Evolutionary conservation across 2,888 invertebrate species (phyloP).

Genomic region (Lasioglossum pauxillum): DNA sequence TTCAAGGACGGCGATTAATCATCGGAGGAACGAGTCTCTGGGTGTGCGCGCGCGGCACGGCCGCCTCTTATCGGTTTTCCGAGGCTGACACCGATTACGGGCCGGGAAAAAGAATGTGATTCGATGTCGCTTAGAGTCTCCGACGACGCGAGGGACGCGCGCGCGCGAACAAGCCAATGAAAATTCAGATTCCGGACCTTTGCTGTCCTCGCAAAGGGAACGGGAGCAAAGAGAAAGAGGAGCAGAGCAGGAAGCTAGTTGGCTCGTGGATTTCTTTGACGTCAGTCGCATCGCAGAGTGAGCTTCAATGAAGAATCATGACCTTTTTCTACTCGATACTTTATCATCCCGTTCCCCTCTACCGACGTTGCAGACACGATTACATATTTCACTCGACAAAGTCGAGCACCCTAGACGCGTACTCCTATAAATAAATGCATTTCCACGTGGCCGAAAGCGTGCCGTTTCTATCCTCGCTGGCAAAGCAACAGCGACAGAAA

Average conservation of each 20-base stretch:
- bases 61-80: conserved; percentile 39
- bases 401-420: neutral
- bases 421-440: neutral
- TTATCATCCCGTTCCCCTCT: conserved; percentile 16
- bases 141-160: conserved; percentile 17
- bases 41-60: neutral
- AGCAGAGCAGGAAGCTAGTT: neutral
- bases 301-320: conserved; percentile 25
- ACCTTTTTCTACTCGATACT: conserved; percentile 36
- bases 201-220: neutral
- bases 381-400: neutral
- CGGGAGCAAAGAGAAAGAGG: neutral
- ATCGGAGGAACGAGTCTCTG: conserved; percentile 29
- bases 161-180: conserved; percentile 19
- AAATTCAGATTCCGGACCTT: conserved; percentile 29
- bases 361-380: neutral
- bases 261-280: conserved; percentile 23
- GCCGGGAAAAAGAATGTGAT: neutral
- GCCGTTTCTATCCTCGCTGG: neutral
- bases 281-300: conserved; percentile 35
- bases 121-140: conserved; percentile 23
- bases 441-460: neutral
- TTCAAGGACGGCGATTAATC: conserved; percentile 53
- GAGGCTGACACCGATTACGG: neutral
- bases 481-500: neutral